Percentiles rank a stretch among this genome's conserved stretches.
These are phyloP conservation scores for Eurosta solidaginis DNA, from an alignment of 1,140 invertebrate genomes.

Conservation along the genomic window DNA sequence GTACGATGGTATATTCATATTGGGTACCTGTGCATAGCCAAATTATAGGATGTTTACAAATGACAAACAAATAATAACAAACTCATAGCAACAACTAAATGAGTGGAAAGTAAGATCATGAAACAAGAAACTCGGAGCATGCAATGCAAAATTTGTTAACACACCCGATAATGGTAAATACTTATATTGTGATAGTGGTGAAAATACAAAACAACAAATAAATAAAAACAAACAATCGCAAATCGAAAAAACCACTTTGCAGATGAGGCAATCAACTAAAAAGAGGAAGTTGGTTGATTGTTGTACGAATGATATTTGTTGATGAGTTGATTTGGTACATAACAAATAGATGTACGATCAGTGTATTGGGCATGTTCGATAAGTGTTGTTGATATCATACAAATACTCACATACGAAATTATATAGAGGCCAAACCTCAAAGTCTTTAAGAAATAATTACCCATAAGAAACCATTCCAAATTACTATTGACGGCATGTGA, in stretches of 20 bases:
- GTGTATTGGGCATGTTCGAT: neutral
- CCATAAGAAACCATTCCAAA: conserved; percentile 5
- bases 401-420: too few relatives aligned
- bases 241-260: neutral
- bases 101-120: neutral
- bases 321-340: neutral
- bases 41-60: neutral
- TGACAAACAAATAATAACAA: neutral
- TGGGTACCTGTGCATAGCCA: neutral
- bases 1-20: neutral
- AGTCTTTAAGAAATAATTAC: neutral
- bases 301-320: neutral
- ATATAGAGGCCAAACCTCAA: neutral
- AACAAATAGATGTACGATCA: neutral
- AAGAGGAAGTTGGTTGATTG: neutral
- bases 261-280: neutral
- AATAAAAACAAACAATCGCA: neutral
- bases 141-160: conserved; percentile 6
- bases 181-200: neutral
- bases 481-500: conserved; percentile 14
- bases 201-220: neutral
- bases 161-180: neutral
- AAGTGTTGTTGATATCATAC: too few relatives aligned
- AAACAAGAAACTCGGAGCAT: neutral
- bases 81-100: neutral